A percentile compares a stretch with the other conserved stretches of the same genome.
Conservation (phyloP, 2,113 vertebrate species). For the Erinaceus europaeus region DNA sequence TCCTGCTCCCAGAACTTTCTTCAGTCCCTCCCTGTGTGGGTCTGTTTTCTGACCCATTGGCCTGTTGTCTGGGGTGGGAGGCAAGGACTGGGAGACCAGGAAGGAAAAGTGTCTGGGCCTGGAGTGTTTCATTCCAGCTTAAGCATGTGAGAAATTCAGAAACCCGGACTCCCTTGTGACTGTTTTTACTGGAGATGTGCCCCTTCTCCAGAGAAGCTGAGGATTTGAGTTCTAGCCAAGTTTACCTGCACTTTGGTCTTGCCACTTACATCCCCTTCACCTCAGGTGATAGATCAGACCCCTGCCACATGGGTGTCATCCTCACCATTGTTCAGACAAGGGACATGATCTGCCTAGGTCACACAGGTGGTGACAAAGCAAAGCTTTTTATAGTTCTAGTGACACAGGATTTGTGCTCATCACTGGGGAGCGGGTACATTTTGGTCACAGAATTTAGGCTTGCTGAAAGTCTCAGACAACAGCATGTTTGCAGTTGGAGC, state of each 20-base stretch:
- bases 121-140: constrained; percentile 2
- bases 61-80: neutral
- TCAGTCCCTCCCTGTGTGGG: neutral
- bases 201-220: neutral
- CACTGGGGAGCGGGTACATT: neutral
- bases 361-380: neutral
- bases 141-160: no score
- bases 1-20: accelerated
- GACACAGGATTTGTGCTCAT: neutral
- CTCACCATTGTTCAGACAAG: neutral
- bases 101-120: constrained; percentile 18
- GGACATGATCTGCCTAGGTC: neutral
- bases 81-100: neutral
- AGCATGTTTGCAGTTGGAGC: neutral
- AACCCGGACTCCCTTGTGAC: no score
- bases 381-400: neutral
- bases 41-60: accelerated
- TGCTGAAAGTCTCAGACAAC: neutral
- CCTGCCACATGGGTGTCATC: neutral
- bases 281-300: neutral
- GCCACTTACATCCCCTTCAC: neutral
- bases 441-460: neutral
- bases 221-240: neutral
- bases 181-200: neutral
- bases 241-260: neutral